phyloP scores from a whole-genome alignment of 1,140 invertebrate species.

The Hyphantria cunea region DNA sequence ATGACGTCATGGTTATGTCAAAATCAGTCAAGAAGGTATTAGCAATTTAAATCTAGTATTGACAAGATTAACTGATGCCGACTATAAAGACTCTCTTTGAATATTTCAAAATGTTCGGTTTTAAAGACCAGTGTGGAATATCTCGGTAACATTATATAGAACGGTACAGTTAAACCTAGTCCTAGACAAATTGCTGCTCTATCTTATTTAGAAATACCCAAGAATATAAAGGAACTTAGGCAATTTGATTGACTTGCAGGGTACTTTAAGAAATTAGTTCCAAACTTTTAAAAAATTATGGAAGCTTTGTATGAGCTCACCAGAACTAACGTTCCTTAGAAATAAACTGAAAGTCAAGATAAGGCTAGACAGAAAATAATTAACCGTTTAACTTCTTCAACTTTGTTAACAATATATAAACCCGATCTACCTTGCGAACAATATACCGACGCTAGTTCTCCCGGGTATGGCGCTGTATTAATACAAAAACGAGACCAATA shows the following conservation, averaged over 20 bases:
- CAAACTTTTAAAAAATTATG: not conserved
- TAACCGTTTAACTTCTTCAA: not conserved
- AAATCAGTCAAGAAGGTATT: no score
- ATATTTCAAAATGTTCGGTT: no score
- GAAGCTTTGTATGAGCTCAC: not conserved
- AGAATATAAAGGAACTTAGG: not conserved
- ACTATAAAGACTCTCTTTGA: no score
- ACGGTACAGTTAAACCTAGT: no score
- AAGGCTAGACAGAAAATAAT: not conserved
- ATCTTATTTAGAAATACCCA: not conserved
- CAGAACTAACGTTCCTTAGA: not conserved
- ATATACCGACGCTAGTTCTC: not conserved
- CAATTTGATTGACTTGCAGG: constrained; percentile 4
- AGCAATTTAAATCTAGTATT: no score
- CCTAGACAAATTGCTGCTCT: no score
- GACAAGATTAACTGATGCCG: no score
- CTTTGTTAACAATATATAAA: not conserved
- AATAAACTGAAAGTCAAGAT: not conserved
- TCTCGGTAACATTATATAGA: no score
- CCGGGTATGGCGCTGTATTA: constrained; percentile 27
- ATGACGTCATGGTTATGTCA: constrained; percentile 32
- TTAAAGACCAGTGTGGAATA: no score
- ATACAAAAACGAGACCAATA: constrained; percentile 22
- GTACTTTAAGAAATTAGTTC: not conserved
- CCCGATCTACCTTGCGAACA: not conserved